Base-by-base conservation (phyloP, 2,888 invertebrate genomes). In the Hyposoter dolosus region DNA sequence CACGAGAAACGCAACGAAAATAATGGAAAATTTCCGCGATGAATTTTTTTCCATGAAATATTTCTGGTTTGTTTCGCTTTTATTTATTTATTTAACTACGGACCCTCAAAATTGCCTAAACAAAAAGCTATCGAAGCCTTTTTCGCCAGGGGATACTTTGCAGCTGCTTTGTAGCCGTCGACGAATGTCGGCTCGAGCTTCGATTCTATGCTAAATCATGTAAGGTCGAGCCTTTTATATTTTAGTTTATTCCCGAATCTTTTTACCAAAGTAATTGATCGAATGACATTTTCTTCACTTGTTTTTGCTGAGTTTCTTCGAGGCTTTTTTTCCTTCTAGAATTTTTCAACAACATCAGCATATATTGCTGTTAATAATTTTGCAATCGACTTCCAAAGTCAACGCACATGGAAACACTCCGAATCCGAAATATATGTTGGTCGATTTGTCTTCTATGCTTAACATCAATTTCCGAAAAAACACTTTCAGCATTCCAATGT, bases 381-480 rank as follows among this genome's bases (percentile, higher is more conserved):
- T 28, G 4, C 28, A 28, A 60, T 28, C 28, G 28, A 15, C 15
- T 60, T 28, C 7, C 6, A 28, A 60, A 60, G 60, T 60, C 12
- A 15, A 15, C 0, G 3, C 1, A 23, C 28, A 15, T 28, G 28
- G 28, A 60, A 60, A 56, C 6, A 12, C 35, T 45, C 35, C 32
- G 50, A 50, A 35, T 15, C 19, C 45, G n/a, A 15, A 4, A 72
- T 23, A 17, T 19, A 50, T 40, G 40, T 81, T 69, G 56, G 74
- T 56, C 74, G 53, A 82, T 83, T 81, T 68, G 56, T 81, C 77
- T 65, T 28, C 45, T 32, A 60, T 72, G 72, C 40, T 68, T 83
- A 68, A 74, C 56, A 78, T 86, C 77, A 86, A 78, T 86, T 84
- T 84, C 78, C 35, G 17, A 32, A 82, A 40, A 65, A 79, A 79